These are phyloP conservation scores for Diogma glabrata DNA, from an alignment of 2,888 invertebrate genomes.

Conservation along the genomic window DNA sequence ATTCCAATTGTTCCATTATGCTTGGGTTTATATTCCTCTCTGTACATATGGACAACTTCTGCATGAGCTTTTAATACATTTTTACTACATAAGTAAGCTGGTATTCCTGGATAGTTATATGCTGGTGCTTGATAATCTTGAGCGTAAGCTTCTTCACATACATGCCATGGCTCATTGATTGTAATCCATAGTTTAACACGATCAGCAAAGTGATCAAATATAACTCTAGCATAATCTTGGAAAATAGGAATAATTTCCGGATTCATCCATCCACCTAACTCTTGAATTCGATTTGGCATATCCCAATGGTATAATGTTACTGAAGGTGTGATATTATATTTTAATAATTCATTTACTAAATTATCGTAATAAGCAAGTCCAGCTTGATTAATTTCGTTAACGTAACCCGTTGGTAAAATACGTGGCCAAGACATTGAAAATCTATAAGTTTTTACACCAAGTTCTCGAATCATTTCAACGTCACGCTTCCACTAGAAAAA, in stretches of 20 bases:
- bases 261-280: slow-evolving; percentile 57
- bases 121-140: slow-evolving; percentile 48
- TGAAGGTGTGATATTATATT: slow-evolving; percentile 56
- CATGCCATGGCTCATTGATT: slow-evolving; percentile 57
- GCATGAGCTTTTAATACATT: slow-evolving; percentile 64
- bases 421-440: slow-evolving; percentile 69
- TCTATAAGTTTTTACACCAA: slow-evolving; percentile 54
- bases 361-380: slow-evolving; percentile 68
- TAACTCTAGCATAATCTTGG: slow-evolving; percentile 49
- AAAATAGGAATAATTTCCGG: slow-evolving; percentile 51
- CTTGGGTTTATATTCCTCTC: slow-evolving; percentile 42
- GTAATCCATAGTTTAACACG: slow-evolving; percentile 61
- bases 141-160: slow-evolving; percentile 38
- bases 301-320: slow-evolving; percentile 65
- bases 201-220: slow-evolving; percentile 48
- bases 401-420: slow-evolving; percentile 56
- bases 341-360: slow-evolving; percentile 51
- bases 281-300: slow-evolving; percentile 50
- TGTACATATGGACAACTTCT: slow-evolving; percentile 52
- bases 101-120: slow-evolving; percentile 46
- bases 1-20: slow-evolving; percentile 51
- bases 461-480: slow-evolving; percentile 46
- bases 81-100: slow-evolving; percentile 57
- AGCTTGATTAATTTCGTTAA: slow-evolving; percentile 50
- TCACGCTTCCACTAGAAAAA: slow-evolving; percentile 44